Evolutionary conservation across 2,888 invertebrate genomes (phyloP).

Genomic region (Catotricha subobsoleta): DNA sequence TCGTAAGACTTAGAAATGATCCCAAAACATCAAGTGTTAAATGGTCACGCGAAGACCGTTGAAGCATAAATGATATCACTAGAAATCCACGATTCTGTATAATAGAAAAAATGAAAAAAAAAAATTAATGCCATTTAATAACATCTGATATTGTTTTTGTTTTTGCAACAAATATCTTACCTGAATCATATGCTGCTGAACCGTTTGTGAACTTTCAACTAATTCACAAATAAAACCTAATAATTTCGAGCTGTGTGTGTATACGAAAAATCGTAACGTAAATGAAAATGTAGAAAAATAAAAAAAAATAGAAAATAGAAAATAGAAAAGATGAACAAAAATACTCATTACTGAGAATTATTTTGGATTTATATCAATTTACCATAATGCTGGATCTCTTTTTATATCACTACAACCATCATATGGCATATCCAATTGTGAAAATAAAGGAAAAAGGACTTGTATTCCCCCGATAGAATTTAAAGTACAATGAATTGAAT

Average conservation of each 20-base stretch:
- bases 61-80: slow-evolving; percentile 93
- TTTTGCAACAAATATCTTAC: slow-evolving; percentile 3
- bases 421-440: slow-evolving; percentile 88
- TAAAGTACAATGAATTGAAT: slow-evolving; percentile 96
- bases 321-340: slow-evolving; percentile 2
- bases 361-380: slow-evolving; percentile 22
- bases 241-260: slow-evolving; percentile 80
- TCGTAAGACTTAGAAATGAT: slow-evolving; percentile 77
- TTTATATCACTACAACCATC: slow-evolving; percentile 67
- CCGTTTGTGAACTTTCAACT: slow-evolving; percentile 90
- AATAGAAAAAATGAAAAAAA: slow-evolving; percentile 1
- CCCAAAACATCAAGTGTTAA: slow-evolving; percentile 85
- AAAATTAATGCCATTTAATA: not conserved
- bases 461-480: slow-evolving; percentile 98
- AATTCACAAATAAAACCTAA: slow-evolving; percentile 94
- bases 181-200: slow-evolving; percentile 98
- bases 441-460: slow-evolving; percentile 93
- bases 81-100: slow-evolving; percentile 77
- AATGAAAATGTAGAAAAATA: not conserved
- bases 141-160: not conserved
- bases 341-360: slow-evolving; percentile 2
- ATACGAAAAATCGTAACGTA: not conserved
- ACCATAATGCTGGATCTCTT: slow-evolving; percentile 79
- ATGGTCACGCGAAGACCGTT: slow-evolving; percentile 82
- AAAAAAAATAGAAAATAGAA: not conserved